Evolutionary conservation across 2,113 vertebrate genomes (phyloP), one percentile per base, ranked within the genome.

Genomic region (Crypturellus undulatus): DNA sequence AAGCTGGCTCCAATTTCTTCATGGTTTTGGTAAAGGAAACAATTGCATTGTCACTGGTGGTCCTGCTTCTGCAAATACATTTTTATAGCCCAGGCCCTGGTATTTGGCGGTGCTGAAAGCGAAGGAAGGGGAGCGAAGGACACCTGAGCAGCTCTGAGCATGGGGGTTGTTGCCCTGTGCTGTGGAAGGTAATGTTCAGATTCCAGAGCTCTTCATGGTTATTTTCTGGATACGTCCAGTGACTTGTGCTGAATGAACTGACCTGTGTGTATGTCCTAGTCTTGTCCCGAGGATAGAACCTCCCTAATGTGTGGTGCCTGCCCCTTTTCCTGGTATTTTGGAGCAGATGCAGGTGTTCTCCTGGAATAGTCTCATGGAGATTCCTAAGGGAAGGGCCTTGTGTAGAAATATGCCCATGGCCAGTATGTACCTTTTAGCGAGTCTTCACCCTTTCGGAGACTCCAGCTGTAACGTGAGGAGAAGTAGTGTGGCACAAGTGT

Each of bases 21-120:
- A 7, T 62, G 45, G 85, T 63, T 36, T 77, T 40, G 19, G 1
- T 42, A 40, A 54, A 89, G 59, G 54, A 95, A 73, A 54, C 34
- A 38, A 22, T 28, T 0, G 0, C 32, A 17, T 77, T 84, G 21
- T 12, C 24, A 2, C 3, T 24, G 49, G 4, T 54, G 70, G 43
- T 42, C 64, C 85, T 87, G 18, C 36, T 85, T 89, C 72, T 73
- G 49, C 17, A 32, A 28, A 11, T 52, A 20, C 62, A 49, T 17
- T 45, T 82, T 69, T 69, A 24, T 62, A 84, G 67, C 21, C 62
- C 43, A 78, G 64, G 22, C 68, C 6, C 4, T 70, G 72, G 56
- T 32, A 73, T 24, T 38, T 40, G 42, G 5, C 3, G 4, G 30
- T 83, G 60, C 15, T 93, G 79, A 70, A 91, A 73, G 25, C 25